phyloP scores from a whole-genome alignment of 2,888 invertebrate genomes.

The Cosmorhoe ocellata region DNA sequence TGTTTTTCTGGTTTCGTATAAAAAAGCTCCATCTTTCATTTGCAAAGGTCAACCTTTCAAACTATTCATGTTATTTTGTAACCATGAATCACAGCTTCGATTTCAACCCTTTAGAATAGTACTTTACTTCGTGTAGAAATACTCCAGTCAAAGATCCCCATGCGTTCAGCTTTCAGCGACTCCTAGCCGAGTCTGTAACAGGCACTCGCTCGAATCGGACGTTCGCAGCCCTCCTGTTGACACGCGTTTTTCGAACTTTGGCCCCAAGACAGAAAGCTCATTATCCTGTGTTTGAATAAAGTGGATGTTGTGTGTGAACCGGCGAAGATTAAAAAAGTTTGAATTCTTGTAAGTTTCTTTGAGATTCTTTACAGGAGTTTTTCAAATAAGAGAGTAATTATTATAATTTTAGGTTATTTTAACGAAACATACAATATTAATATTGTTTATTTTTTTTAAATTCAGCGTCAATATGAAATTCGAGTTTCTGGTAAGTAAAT shows the following conservation, averaged over 20 bases:
- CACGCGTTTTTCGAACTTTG: conserved; percentile 18
- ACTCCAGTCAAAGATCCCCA: conserved; percentile 7
- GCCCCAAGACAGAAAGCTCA: conserved; percentile 6
- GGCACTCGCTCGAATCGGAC: conserved; percentile 19
- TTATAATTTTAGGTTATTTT: no score
- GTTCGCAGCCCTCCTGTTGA: conserved; percentile 4
- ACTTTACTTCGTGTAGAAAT: neutral
- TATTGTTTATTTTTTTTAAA: no score
- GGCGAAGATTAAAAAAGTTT: conserved; percentile 21
- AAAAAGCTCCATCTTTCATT: no score
- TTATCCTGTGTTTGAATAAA: conserved; percentile 12
- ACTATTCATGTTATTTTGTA: neutral
- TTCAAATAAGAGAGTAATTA: no score
- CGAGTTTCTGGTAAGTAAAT: no score
- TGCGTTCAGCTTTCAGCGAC: conserved; percentile 17
- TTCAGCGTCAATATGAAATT: no score
- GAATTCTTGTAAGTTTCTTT: conserved; percentile 17
- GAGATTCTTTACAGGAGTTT: neutral
- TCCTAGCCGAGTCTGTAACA: conserved; percentile 15
- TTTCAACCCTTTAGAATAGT: neutral
- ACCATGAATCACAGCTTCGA: neutral
- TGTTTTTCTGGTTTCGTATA: no score
- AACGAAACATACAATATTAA: no score
- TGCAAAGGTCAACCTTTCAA: neutral
- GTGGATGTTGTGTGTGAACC: conserved; percentile 17